Evolutionary conservation across 2,888 invertebrate species (phyloP).

Genomic region (Tillus elongatus): DNA sequence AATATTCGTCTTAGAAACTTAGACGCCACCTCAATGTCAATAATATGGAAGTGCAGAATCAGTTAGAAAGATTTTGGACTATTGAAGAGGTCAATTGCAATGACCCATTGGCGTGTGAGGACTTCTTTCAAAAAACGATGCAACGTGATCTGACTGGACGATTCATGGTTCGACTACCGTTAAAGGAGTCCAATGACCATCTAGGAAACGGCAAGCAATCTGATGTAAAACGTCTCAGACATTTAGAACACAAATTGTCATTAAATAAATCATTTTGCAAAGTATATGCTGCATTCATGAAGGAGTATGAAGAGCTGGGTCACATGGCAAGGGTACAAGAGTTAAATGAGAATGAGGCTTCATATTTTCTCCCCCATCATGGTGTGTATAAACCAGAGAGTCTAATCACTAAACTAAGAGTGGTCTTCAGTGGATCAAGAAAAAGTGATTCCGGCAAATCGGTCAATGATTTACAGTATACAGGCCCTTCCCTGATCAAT

Average conservation of each 20-base stretch:
- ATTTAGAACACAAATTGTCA: not conserved
- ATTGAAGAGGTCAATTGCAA: not conserved
- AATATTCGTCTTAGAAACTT: too few species aligned
- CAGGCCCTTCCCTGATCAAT: too few species aligned
- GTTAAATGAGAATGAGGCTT: not conserved
- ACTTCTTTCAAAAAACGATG: not conserved
- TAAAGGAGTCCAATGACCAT: too few species aligned
- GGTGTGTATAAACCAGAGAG: too few species aligned
- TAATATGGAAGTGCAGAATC: not conserved
- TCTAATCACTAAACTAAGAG: too few species aligned
- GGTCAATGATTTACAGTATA: too few species aligned
- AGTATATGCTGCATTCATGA: slow-evolving; percentile 6
- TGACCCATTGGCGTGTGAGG: slow-evolving; percentile 2
- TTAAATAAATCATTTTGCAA: not conserved
- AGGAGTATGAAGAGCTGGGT: slow-evolving; percentile 4
- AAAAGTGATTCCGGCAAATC: too few species aligned
- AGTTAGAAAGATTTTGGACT: slow-evolving; percentile 2
- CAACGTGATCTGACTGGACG: slow-evolving; percentile 5
- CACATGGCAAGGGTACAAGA: slow-evolving; percentile 10
- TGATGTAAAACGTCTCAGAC: not conserved
- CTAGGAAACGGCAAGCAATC: not conserved
- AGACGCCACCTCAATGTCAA: too few species aligned
- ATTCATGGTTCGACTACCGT: slow-evolving; percentile 5
- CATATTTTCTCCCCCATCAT: too few species aligned
- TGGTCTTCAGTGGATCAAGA: too few species aligned